Evolutionary conservation across 2,888 invertebrate genomes (phyloP), one percentile per base, ranked within the genome.

Genomic region (Orthosia cruda): DNA sequence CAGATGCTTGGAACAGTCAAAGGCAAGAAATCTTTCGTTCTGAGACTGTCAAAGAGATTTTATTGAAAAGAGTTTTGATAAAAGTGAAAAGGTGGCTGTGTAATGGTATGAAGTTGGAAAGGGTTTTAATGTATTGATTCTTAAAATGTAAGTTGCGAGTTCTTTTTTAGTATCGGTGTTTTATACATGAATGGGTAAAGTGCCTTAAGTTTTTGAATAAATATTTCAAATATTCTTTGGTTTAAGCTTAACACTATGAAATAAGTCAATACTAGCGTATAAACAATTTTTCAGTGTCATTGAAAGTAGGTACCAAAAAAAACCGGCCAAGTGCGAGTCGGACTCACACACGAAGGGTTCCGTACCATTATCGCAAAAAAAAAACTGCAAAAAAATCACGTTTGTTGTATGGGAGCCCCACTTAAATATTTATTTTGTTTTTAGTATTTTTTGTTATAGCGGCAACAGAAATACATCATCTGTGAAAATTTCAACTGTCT

Each of bases 41-140:
- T 62, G 61, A 69, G 49, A 59, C 71, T 68, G 45, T 71, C 80
- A 74, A 80, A 80, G 79, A 80, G 67, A 77, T 74, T 74, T 68
- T 50, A 70, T 40, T 77, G 74, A 76, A 81, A 76, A 80, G 67
- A 77, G 26, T 58, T 77, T 77, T 75, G 65, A 77, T 74, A 74
- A 79, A 76, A 68, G 63, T 68, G 52, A 58, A 75, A 72, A 63
- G 62, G 66, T 71, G 64, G 45, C 50, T 64, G 45, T 32, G 49
- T 67, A 71, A 69, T 71, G 58, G 70, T 54, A 67, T 71, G 65
- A 63, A 67, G 50, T 63, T 66, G 59, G 58, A 18, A 65, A 71
- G 40, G 70, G 71, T 45, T 65, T 70, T 20, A 58, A 63, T 61
- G 55, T 55, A 71, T 70, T 74, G 50, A 69, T 67, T 81, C 49